A percentile compares a stretch with the other conserved stretches of the same genome.
These are phyloP conservation scores for Hucho hucho DNA, from an alignment of 2,113 vertebrate species.

Conservation along the genomic window DNA sequence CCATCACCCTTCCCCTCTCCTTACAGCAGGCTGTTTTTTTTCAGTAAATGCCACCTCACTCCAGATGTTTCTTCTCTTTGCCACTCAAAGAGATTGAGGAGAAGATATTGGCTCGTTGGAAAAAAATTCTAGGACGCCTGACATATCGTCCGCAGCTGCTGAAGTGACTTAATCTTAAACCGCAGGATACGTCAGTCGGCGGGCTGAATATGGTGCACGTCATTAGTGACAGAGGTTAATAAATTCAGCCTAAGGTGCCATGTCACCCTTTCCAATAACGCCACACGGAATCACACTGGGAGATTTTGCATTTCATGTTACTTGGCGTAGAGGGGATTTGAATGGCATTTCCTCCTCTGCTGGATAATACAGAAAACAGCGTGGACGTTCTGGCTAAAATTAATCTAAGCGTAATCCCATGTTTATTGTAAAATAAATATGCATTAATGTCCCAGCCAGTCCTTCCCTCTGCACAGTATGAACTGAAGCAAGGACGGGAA, in stretches of 20 bases:
- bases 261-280: not conserved
- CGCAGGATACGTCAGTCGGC: not conserved
- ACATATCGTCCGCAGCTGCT: not conserved
- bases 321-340: not conserved
- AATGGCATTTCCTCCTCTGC: not conserved
- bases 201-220: not conserved
- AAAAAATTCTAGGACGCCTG: not conserved
- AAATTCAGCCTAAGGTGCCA: not conserved
- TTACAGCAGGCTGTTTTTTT: slow-evolving; percentile 21
- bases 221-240: not conserved
- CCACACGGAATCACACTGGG: not conserved
- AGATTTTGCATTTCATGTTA: not conserved
- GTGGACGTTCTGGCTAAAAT: too few relatives aligned
- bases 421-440: not conserved
- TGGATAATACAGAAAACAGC: not conserved
- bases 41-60: not conserved
- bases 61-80: slow-evolving; percentile 32
- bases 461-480: not conserved
- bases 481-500: too few relatives aligned
- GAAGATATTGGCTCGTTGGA: not conserved
- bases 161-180: not conserved
- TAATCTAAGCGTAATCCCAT: not conserved
- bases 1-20: slow-evolving; percentile 17
- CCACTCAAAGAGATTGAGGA: not conserved
- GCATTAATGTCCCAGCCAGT: not conserved